phyloP scores from a whole-genome alignment of 2,797 vertebrate genomes.

The Sebastiscus albofasciatus region DNA sequence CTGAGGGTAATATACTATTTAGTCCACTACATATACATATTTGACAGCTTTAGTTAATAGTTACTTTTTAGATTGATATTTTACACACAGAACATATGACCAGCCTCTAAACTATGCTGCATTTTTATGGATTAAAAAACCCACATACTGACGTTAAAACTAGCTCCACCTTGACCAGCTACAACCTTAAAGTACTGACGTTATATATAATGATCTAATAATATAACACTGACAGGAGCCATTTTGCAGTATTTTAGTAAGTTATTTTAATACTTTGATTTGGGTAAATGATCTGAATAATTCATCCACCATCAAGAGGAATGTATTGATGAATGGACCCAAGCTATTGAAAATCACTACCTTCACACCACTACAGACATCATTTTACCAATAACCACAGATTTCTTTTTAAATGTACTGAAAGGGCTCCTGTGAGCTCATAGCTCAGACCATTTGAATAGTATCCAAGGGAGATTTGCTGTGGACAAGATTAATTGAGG shows the following conservation, averaged over 20 bases:
- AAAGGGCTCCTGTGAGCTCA: slow-evolving; percentile 35
- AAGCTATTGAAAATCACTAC: slow-evolving; percentile 15
- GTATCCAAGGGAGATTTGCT: slow-evolving; percentile 31
- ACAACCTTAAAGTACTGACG: background rate
- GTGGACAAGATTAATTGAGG: slow-evolving; percentile 27
- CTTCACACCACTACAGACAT: slow-evolving; percentile 5
- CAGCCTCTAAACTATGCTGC: background rate
- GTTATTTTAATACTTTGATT: background rate
- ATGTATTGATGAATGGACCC: background rate
- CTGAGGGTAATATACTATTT: background rate
- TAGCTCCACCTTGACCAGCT: background rate
- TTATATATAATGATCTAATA: background rate
- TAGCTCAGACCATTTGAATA: slow-evolving; percentile 25
- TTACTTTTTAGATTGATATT: background rate
- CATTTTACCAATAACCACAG: slow-evolving; percentile 9
- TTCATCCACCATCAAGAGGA: background rate
- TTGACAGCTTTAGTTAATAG: background rate
- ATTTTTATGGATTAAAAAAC: background rate
- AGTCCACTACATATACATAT: background rate
- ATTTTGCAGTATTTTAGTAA: background rate
- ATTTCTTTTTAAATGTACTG: background rate
- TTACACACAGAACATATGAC: background rate
- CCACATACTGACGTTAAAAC: background rate
- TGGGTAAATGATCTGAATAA: background rate
- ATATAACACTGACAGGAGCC: background rate